Evolutionary conservation across 2,888 invertebrate species (phyloP), one percentile per base, ranked within the genome.

Genomic region (Chrysomela aeneicollis): DNA sequence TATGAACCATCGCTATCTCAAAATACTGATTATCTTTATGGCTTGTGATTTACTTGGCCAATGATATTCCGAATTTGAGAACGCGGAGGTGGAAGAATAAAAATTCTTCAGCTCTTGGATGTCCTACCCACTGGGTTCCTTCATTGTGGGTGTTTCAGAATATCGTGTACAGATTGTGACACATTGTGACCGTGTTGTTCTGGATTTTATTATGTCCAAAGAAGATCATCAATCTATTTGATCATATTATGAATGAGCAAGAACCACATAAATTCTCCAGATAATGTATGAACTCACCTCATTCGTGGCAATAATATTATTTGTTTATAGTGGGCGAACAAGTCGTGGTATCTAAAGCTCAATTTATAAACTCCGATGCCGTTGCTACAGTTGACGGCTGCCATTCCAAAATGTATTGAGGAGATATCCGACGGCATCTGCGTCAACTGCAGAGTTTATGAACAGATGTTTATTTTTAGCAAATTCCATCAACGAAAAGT

Each of bases 121-220:
- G 1, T 15, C 15, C n/a, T 42, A 15, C 42, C 42, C 42, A 42
- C 42, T 42, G 2, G 2, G 12, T 42, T 42, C 3, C 10, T 15
- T 3, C 3, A 15, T 15, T 15, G 42, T 42, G 42, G 42, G 42
- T 42, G 42, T 42, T 15, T 4, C 42, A 15, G 15, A 42, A 42
- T 42, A 42, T 42, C 42, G n/a, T 42, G 42, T 42, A n/a, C 10
- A 42, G 42, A n/a, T 42, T 42, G 15, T 42, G 42, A 42, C 42
- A 42, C 15, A 42, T 42, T 42, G 42, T 42, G 42, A 15, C 15
- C 42, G 15, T 3, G 42, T 35, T 35, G 10, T 42, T 15, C 42
- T n/a, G 42, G 15, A 42, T 42, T 42, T 42, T 42, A 42, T 42
- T 26, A 15, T 42, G 6, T 42, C 15, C 2, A 42, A 15, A 42